A percentile compares a stretch with the other conserved stretches of the same genome.
phyloP scores from a whole-genome alignment of 1,140 invertebrate genomes.

The Ridgeia piscesae region DNA sequence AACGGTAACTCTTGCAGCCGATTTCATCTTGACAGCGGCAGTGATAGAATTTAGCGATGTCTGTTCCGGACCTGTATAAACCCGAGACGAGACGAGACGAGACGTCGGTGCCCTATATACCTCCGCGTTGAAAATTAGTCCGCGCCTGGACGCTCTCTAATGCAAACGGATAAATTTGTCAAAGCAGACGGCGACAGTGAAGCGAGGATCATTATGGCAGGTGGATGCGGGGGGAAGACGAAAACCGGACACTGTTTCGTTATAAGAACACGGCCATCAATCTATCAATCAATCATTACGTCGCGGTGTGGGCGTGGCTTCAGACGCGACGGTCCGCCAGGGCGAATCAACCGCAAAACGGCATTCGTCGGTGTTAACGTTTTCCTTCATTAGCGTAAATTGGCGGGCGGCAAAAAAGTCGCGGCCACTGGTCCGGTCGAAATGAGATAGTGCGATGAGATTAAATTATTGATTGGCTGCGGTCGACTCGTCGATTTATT shows the following conservation, averaged over 20 bases:
- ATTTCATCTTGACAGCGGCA: not conserved
- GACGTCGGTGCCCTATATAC: not conserved
- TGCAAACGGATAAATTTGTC: not conserved
- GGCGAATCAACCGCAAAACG: not conserved
- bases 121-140: not conserved
- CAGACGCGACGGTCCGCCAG: not conserved
- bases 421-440: not conserved
- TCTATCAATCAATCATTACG: not conserved
- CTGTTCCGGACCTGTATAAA: not conserved
- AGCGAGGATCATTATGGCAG: not conserved
- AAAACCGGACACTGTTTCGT: not conserved
- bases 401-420: not conserved
- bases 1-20: not conserved
- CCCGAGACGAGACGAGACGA: not conserved
- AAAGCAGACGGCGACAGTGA: not conserved
- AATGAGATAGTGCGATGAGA: not conserved
- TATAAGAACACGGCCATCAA: not conserved
- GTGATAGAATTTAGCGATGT: not conserved
- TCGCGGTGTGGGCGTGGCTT: not conserved
- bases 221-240: not conserved
- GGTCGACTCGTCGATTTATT: not conserved
- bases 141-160: not conserved
- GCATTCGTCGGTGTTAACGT: not conserved
- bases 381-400: not conserved
- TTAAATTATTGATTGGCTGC: conserved; percentile 6